Evolutionary conservation across 2,113 vertebrate genomes (phyloP).

Genomic region (Cathartes aura): DNA sequence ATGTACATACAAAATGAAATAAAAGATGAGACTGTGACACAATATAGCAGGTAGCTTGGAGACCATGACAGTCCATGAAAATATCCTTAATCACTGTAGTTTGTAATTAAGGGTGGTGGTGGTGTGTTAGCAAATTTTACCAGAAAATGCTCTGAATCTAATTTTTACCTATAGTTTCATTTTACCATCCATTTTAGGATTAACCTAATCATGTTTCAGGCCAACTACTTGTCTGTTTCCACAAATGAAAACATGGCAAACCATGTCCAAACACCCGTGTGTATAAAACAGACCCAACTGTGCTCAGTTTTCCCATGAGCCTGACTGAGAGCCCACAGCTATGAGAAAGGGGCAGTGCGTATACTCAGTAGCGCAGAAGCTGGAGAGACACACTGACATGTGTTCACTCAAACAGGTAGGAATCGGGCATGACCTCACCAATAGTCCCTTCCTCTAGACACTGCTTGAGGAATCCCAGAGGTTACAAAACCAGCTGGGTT

Average conservation of each 20-base stretch:
- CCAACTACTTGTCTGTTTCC: not conserved
- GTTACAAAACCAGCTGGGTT: not conserved
- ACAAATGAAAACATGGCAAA: not conserved
- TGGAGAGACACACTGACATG: not conserved
- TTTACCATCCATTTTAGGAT: not conserved
- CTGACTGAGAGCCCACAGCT: not conserved
- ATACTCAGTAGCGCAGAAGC: not conserved
- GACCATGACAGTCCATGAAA: not conserved
- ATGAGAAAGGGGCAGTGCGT: accelerated
- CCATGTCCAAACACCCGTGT: not conserved
- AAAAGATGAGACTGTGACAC: not conserved
- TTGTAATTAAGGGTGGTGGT: not conserved
- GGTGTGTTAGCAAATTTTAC: not conserved
- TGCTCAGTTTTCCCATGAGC: not conserved
- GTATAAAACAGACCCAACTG: accelerated
- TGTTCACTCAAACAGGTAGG: not conserved
- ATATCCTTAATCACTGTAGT: not conserved
- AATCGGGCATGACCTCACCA: not conserved
- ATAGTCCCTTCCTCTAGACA: not conserved
- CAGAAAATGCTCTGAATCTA: not conserved
- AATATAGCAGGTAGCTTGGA: not conserved
- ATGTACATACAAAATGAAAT: not conserved
- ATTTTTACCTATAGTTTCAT: not conserved
- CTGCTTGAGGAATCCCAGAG: not conserved
- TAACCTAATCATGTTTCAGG: not conserved